Percentiles rank a stretch among this genome's conserved stretches.
Evolutionary conservation across 2,888 invertebrate genomes (phyloP).

Genomic region (Synergus umbraculus): DNA sequence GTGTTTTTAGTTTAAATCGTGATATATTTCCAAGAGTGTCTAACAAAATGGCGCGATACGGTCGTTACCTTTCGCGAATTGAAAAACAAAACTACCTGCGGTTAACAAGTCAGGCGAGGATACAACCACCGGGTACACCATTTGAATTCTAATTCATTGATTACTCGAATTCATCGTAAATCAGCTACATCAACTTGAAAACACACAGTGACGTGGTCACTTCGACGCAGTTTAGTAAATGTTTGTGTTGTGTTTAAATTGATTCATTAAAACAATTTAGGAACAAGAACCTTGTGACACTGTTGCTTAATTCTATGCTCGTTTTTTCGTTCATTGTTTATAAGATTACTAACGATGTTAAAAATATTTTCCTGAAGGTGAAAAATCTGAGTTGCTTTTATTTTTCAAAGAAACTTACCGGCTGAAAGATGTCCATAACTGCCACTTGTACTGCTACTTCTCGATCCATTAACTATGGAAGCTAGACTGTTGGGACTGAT

Average conservation of each 20-base stretch:
- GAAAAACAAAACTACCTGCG: slow-evolving; percentile 17
- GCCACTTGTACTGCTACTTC: slow-evolving; percentile 94
- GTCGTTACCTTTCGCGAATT: slow-evolving; percentile 6
- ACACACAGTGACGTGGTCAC: slow-evolving; percentile 50
- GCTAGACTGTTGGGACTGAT: slow-evolving; percentile 96
- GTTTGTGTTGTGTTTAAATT: slow-evolving; percentile 21
- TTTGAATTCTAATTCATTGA: slow-evolving; percentile 70
- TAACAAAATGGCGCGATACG: slow-evolving; percentile 9
- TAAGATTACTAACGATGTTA: not conserved
- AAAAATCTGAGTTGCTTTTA: not conserved
- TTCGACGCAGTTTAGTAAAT: not conserved
- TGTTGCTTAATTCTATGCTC: not conserved
- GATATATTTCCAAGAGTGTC: not conserved
- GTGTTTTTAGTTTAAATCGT: not conserved
- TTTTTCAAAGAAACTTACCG: slow-evolving; percentile 78
- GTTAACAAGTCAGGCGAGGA: slow-evolving; percentile 43
- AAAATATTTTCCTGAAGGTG: not conserved
- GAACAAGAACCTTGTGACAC: not conserved
- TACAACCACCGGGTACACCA: slow-evolving; percentile 53
- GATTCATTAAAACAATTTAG: not conserved
- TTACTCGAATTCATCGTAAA: slow-evolving; percentile 70
- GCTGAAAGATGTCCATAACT: slow-evolving; percentile 98
- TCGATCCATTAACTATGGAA: slow-evolving; percentile 88
- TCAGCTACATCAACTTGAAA: slow-evolving; percentile 58
- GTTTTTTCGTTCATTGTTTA: not conserved